Conservation (phyloP, 1,140 invertebrate genomes). For the Tenebrio molitor region DNA sequence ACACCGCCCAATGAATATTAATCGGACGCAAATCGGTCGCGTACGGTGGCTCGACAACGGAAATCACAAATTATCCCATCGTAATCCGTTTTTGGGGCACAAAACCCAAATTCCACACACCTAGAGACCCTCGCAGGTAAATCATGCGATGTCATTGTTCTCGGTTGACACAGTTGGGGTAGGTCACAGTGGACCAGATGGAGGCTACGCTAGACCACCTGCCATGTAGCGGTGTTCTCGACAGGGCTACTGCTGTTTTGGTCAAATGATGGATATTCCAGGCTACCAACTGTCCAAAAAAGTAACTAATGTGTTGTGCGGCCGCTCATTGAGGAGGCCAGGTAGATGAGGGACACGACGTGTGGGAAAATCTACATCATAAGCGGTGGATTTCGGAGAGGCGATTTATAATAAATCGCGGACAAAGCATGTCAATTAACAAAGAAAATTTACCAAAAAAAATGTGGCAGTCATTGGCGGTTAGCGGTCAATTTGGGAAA, state of each 20-base stretch:
- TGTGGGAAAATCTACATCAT: constrained; percentile 57
- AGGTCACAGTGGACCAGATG: constrained; percentile 54
- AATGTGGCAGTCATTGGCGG: no score
- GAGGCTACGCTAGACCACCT: constrained; percentile 26
- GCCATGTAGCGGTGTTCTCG: neutral
- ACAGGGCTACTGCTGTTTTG: constrained; percentile 58
- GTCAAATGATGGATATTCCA: constrained; percentile 61
- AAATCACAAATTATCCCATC: constrained; percentile 56
- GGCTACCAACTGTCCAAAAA: constrained; percentile 61
- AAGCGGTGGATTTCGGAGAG: neutral
- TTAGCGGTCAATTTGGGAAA: no score
- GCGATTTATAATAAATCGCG: no score
- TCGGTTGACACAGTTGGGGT: constrained; percentile 57
- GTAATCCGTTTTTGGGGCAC: constrained; percentile 55
- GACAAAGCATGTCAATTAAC: no score
- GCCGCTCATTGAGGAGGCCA: constrained; percentile 56
- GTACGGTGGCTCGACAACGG: no score
- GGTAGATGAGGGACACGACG: constrained; percentile 49
- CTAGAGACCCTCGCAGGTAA: constrained; percentile 54
- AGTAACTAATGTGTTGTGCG: constrained; percentile 57
- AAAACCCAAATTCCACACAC: constrained; percentile 45
- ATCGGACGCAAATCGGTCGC: constrained; percentile 3
- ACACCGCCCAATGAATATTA: constrained; percentile 14
- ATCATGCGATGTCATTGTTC: constrained; percentile 58
- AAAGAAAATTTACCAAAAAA: no score